Conservation (phyloP, 2,888 invertebrate species). For the Pasiphila rectangulata region DNA sequence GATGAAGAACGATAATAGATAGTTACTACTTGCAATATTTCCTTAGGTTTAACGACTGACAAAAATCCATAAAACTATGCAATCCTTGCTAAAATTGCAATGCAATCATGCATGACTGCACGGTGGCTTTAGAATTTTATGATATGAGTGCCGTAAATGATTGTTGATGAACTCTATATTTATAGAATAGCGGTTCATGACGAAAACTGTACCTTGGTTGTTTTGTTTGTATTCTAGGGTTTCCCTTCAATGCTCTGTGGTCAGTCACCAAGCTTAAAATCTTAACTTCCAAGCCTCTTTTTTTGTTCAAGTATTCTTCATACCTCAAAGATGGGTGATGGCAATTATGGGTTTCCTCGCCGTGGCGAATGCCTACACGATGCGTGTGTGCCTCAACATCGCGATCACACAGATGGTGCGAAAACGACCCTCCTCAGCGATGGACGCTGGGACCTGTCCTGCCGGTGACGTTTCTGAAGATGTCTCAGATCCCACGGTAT, state of each 20-base stretch:
- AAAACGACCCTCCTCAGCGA: slow-evolving; percentile 41
- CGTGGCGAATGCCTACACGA: slow-evolving; percentile 87
- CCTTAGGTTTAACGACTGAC: background rate
- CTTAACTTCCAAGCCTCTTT: background rate
- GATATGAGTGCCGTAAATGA: background rate
- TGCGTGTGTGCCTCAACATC: slow-evolving; percentile 86
- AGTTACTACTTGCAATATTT: too few species aligned
- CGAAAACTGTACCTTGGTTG: background rate
- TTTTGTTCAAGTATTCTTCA: slow-evolving; percentile 76
- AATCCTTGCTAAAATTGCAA: too few species aligned
- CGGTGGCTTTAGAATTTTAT: background rate
- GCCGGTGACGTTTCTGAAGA: slow-evolving; percentile 43
- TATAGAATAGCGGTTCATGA: background rate
- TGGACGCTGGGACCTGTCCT: slow-evolving; percentile 66
- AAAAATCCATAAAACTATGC: background rate
- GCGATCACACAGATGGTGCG: slow-evolving; percentile 86
- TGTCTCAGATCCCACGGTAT: slow-evolving; percentile 52
- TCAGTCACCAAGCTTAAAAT: background rate
- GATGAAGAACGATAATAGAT: too few species aligned
- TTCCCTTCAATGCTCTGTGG: background rate
- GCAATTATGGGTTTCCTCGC: slow-evolving; percentile 88
- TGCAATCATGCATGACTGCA: too few species aligned
- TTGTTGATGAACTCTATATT: background rate
- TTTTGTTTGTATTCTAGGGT: background rate
- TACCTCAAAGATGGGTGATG: slow-evolving; percentile 86